phyloP scores from a whole-genome alignment of 2,113 vertebrate species.

The Oncorhynchus mykiss region DNA sequence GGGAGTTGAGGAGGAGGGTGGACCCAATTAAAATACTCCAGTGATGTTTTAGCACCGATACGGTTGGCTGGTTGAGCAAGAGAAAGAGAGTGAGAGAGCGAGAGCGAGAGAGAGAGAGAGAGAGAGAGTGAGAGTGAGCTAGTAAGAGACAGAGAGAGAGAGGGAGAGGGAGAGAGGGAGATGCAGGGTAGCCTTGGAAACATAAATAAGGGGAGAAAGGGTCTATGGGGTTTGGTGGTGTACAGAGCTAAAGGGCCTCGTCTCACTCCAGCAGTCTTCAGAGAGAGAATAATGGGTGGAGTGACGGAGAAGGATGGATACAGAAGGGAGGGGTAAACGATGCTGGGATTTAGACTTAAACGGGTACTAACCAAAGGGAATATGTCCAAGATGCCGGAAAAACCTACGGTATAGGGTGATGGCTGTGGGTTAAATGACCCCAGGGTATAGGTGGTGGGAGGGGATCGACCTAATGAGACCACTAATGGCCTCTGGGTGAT shows the following conservation, averaged over 20 bases:
- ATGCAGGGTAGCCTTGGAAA: constrained; percentile 58
- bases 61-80: background rate
- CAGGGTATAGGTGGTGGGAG: constrained; percentile 28
- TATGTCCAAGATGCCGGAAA: no score
- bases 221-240: constrained; percentile 12
- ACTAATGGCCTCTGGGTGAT: constrained; percentile 41
- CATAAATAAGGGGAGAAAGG: constrained; percentile 28
- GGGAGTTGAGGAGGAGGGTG: no score
- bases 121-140: background rate
- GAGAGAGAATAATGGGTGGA: background rate
- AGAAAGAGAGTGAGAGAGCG: background rate
- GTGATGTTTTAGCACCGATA: no score
- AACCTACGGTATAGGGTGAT: constrained; percentile 2
- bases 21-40: no score
- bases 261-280: background rate
- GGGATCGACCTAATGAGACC: constrained; percentile 51
- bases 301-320: no score
- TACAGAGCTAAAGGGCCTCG: background rate
- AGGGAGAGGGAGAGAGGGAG: background rate
- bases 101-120: no score
- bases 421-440: constrained; percentile 35
- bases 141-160: background rate
- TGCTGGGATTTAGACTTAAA: no score
- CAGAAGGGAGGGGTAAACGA: no score
- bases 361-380: no score